A percentile compares a stretch with the other conserved stretches of the same genome.
These are phyloP conservation scores for Lagopus leucura DNA, from an alignment of 2,113 vertebrate genomes.

Conservation along the genomic window DNA sequence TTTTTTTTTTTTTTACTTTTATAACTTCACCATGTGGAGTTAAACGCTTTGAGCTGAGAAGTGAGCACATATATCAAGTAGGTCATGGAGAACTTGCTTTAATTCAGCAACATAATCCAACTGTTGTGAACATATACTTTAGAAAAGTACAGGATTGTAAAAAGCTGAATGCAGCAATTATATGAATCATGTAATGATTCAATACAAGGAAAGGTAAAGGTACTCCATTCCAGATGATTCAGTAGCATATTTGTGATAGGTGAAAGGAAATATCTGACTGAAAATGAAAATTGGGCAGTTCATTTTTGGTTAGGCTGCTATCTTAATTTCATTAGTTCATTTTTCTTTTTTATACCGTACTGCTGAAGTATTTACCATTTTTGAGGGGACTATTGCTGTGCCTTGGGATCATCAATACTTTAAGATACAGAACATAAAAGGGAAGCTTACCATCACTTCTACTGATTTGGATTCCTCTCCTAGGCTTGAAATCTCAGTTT, in stretches of 20 bases:
- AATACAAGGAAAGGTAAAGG: not conserved
- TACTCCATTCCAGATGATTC: not conserved
- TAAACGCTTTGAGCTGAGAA: not conserved
- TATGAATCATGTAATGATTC: not conserved
- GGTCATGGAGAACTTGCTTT: not conserved
- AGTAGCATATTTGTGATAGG: not conserved
- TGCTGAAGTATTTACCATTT: not conserved
- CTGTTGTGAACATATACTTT: not conserved
- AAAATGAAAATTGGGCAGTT: not conserved
- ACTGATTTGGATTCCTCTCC: not conserved
- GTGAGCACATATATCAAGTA: not conserved
- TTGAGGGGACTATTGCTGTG: not conserved
- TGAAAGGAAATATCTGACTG: not conserved
- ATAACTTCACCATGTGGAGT: not conserved
- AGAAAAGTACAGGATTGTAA: not conserved
- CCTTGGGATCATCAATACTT: not conserved
- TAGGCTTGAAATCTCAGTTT: conserved; percentile 5
- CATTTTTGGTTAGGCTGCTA: not conserved
- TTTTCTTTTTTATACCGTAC: not conserved
- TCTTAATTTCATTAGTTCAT: not conserved
- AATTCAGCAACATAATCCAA: not conserved
- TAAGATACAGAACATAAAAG: not conserved
- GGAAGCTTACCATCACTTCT: not conserved
- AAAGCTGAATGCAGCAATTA: not conserved
- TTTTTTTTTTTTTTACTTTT: not conserved